phyloP scores from a whole-genome alignment of 1,140 invertebrate genomes.

The Palaemon carinicauda region DNA sequence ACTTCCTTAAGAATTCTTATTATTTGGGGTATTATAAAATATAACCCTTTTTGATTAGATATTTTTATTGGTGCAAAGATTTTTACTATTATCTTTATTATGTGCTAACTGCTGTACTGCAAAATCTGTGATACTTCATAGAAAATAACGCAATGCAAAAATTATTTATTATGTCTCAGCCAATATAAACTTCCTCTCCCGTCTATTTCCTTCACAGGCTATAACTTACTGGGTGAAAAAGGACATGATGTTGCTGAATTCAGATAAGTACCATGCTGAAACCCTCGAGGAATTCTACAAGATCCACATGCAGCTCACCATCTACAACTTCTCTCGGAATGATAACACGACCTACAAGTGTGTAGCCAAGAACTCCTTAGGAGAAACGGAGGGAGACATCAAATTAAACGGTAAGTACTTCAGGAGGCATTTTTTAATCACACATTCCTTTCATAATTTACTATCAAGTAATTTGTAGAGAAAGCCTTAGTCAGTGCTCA shows the following conservation, averaged over 20 bases:
- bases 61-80: too few relatives aligned
- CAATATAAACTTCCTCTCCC: neutral
- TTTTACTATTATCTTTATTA: too few relatives aligned
- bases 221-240: conserved; percentile 47
- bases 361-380: conserved; percentile 51
- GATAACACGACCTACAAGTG: conserved; percentile 48
- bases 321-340: conserved; percentile 42
- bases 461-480: neutral
- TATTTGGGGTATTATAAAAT: too few relatives aligned
- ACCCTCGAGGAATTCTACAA: conserved; percentile 24
- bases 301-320: conserved; percentile 47
- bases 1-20: too few relatives aligned
- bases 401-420: conserved; percentile 42
- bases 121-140: too few relatives aligned
- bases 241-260: conserved; percentile 47
- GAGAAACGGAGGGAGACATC: conserved; percentile 46
- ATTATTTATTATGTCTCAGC: neutral
- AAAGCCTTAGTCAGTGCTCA: neutral
- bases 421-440: neutral
- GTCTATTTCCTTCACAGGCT: conserved; percentile 3
- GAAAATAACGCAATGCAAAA: too few relatives aligned
- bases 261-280: conserved; percentile 38
- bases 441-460: too few relatives aligned
- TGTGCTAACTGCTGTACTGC: too few relatives aligned
- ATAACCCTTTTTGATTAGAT: too few relatives aligned